Conservation (phyloP, 2,888 invertebrate species). For the Horisme vitalbata region DNA sequence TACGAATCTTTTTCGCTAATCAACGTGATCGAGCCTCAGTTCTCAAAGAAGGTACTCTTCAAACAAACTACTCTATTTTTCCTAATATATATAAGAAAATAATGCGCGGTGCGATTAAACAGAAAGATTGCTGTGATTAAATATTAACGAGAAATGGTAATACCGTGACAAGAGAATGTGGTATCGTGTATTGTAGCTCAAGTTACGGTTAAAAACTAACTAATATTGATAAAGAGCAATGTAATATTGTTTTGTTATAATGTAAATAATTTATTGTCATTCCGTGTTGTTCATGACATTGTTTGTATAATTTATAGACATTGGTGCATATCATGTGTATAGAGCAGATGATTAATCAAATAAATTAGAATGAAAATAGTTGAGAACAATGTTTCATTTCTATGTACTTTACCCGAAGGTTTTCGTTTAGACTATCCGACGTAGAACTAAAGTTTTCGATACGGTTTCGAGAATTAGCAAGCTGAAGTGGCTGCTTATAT, state of each 20-base stretch:
- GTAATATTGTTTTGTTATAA: constrained; percentile 50
- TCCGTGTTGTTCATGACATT: constrained; percentile 63
- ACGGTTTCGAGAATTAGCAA: too few species aligned
- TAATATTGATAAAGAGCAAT: constrained; percentile 61
- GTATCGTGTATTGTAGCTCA: constrained; percentile 54
- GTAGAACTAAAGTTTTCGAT: too few species aligned
- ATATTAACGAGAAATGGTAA: constrained; percentile 46
- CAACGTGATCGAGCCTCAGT: too few species aligned
- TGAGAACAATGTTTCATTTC: constrained; percentile 62
- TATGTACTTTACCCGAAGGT: background rate
- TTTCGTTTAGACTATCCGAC: too few species aligned
- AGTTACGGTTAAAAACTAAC: constrained; percentile 52
- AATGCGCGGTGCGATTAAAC: constrained; percentile 45
- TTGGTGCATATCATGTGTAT: constrained; percentile 84
- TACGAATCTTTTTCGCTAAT: too few species aligned
- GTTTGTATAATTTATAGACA: constrained; percentile 81
- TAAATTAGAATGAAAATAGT: constrained; percentile 79
- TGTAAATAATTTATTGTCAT: constrained; percentile 69
- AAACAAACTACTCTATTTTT: constrained; percentile 5
- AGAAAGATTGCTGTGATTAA: constrained; percentile 65
- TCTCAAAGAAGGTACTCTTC: too few species aligned
- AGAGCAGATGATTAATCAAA: constrained; percentile 82
- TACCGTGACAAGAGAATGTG: constrained; percentile 36
- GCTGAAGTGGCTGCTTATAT: too few species aligned
- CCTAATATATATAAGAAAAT: constrained; percentile 41